Base-by-base conservation (phyloP, 2,888 invertebrate genomes). In the Vannuccia rotundouncinata region DNA sequence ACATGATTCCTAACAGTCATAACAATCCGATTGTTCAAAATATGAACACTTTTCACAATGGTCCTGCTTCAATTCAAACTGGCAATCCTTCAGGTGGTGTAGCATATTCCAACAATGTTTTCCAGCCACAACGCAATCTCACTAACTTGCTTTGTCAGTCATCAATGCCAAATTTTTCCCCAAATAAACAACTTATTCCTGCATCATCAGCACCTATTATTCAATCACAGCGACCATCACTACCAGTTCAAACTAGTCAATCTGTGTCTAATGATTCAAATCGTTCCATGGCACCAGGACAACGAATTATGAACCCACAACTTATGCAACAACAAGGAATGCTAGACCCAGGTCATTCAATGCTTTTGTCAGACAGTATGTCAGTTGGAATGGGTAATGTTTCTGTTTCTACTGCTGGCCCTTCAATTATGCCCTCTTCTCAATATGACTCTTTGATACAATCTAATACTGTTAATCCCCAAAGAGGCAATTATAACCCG, bases 1-100 rank as follows among this genome's bases (percentile, higher is more conserved):
- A 66, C 25, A 66, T 66, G 66, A 66, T 66, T 66, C 66, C 66
- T 5, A 66, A 66, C 66, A 66, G 25, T 66, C 66, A 66, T 66
- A 66, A 66, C 25, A 66, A 66, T 22, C 66, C 10, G 66, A 66
- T 66, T 66, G 66, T 22, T 66, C 66, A 66, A 66, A 66, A 22
- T 22, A 66, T 66, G 66, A 66, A 66, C 25, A 66, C 13, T 22
- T 66, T 66, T 27, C 66, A 66, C 66, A 66, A 66, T 66, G 66
- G 66, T 5, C 66, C 66, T 66, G 66, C 66, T n/a, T 66, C 66
- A 5, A 66, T 66, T 66, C 66, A 17, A 27, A n/a, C 66, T 13
- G 45, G 45, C 10, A 27, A 27, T 22, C 2, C 66, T 66, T 66
- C 66, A 66, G 25, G 13, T 5, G 66, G 5, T n/a, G 66, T 5